These are phyloP conservation scores for Drosophila lini DNA, from an alignment of 1,140 invertebrate genomes.

Conservation along the genomic window DNA sequence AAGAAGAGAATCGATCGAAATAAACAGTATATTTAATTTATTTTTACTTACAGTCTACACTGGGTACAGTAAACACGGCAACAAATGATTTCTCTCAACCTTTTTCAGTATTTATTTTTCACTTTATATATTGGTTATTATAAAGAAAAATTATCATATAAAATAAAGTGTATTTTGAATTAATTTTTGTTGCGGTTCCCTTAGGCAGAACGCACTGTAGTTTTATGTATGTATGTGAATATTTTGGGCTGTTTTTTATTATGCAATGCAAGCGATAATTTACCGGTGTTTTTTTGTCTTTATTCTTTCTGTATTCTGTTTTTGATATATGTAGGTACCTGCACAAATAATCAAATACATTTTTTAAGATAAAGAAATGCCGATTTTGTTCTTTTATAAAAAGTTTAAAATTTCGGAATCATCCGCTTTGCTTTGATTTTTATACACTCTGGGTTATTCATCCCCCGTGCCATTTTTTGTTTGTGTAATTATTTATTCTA, in stretches of 20 bases:
- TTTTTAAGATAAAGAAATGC: not conserved
- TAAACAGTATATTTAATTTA: constrained; percentile 31
- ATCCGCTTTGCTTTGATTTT: not conserved
- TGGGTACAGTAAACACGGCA: not conserved
- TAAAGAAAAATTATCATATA: not conserved
- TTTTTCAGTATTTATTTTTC: not conserved
- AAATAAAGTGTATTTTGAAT: too few species aligned
- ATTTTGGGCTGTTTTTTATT: constrained; percentile 24
- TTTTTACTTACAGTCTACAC: constrained; percentile 8
- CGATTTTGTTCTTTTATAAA: too few species aligned
- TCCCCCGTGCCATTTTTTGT: constrained; percentile 13
- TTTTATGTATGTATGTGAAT: not conserved
- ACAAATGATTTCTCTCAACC: not conserved
- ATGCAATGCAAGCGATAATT: constrained; percentile 22
- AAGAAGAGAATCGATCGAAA: constrained; percentile 12
- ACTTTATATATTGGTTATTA: not conserved
- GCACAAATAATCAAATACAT: not conserved
- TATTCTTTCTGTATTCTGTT: not conserved
- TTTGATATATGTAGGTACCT: not conserved
- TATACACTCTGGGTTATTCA: constrained; percentile 23
- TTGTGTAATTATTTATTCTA: constrained; percentile 24
- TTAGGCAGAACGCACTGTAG: not conserved
- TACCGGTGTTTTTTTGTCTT: constrained; percentile 15
- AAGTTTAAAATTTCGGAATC: too few species aligned
- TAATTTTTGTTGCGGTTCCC: not conserved